phyloP scores from a whole-genome alignment of 2,888 invertebrate species.

The Melipona beecheii region DNA sequence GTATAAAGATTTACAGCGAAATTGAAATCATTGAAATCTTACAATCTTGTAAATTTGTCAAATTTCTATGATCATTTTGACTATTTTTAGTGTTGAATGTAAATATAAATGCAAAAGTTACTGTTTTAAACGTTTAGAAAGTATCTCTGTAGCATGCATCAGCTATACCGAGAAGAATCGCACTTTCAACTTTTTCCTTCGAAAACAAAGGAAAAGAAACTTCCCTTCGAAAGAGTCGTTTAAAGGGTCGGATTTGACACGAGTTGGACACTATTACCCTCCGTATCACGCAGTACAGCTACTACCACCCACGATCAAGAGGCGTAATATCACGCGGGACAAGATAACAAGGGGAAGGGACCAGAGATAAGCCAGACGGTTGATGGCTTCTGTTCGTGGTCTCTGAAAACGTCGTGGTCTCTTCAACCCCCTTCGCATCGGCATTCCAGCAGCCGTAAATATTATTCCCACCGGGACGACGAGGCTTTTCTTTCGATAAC shows the following conservation, averaged over 20 bases:
- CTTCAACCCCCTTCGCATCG: conserved; percentile 29
- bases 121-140: no score
- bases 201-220: not conserved
- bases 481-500: conserved; percentile 69
- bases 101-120: no score
- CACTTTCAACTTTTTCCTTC: not conserved
- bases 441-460: conserved; percentile 66
- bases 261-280: not conserved
- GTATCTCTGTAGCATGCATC: no score
- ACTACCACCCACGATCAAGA: not conserved
- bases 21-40: no score
- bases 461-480: conserved; percentile 67
- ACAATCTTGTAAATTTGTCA: no score
- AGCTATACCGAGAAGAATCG: no score
- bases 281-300: not conserved
- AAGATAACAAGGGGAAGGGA: conserved; percentile 50
- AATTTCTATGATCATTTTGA: no score
- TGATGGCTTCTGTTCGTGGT: conserved; percentile 58
- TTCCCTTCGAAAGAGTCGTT: not conserved
- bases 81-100: no score
- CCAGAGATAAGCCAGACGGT: conserved; percentile 49
- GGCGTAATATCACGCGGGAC: conserved; percentile 46
- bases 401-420: conserved; percentile 38
- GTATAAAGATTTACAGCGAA: no score
- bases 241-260: not conserved